phyloP scores from a whole-genome alignment of 1,140 invertebrate genomes.

The Sinella curviseta region DNA sequence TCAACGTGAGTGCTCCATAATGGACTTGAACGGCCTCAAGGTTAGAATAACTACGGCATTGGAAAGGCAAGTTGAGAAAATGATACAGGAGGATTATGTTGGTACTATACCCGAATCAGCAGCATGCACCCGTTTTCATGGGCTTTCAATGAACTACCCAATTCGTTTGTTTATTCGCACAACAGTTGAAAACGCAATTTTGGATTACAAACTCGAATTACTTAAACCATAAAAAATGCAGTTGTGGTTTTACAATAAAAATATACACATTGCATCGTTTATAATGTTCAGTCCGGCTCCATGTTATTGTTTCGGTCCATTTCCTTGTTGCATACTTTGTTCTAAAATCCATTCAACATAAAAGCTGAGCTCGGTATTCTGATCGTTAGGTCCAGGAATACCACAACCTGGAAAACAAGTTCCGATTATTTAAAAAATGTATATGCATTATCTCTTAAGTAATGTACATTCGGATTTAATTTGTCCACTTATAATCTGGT shows the following conservation, averaged over 20 bases:
- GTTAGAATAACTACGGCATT: no score
- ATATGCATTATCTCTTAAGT: neutral
- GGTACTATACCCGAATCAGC: no score
- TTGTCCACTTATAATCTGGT: constrained; percentile 8
- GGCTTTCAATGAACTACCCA: neutral
- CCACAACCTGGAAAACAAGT: constrained; percentile 27
- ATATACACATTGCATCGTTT: neutral
- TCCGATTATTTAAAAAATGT: neutral
- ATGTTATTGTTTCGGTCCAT: constrained; percentile 9
- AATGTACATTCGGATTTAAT: neutral
- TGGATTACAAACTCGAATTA: neutral
- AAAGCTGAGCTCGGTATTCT: constrained; percentile 23
- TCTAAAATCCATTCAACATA: constrained; percentile 35
- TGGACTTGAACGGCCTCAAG: no score
- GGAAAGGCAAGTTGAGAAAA: no score
- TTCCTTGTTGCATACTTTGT: constrained; percentile 13
- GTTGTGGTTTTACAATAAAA: no score
- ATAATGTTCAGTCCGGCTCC: neutral
- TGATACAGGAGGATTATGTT: no score
- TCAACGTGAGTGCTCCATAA: no score
- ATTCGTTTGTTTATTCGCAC: neutral
- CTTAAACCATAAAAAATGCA: no score
- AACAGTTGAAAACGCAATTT: neutral
- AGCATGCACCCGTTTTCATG: neutral
- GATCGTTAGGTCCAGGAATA: constrained; percentile 21